Evolutionary conservation across 2,113 vertebrate genomes (phyloP).

Genomic region (Labrus mixtus): DNA sequence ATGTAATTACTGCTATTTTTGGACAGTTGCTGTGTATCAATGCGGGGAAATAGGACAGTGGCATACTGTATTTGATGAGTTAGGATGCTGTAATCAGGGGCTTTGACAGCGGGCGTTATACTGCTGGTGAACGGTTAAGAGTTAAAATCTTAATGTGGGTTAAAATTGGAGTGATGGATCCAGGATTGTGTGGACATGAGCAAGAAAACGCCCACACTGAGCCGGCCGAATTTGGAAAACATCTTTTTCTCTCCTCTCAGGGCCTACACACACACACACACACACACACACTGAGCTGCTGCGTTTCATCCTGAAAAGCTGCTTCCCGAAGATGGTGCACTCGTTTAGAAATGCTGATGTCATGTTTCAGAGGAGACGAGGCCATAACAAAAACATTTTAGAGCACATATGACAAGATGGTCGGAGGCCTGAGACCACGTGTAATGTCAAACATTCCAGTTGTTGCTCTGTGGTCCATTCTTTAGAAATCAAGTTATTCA

Average conservation of each 20-base stretch:
- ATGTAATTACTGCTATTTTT: not conserved
- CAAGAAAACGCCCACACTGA: constrained; percentile 28
- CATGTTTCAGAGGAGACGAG: not conserved
- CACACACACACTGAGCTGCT: not conserved
- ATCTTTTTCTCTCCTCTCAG: constrained; percentile 7
- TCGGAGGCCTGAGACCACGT: not conserved
- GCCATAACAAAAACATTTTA: not conserved
- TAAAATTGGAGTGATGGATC: constrained; percentile 28
- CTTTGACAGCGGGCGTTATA: too few species aligned
- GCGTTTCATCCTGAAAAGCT: not conserved
- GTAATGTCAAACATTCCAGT: too few species aligned
- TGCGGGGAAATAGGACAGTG: not conserved
- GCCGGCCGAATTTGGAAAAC: constrained; percentile 13
- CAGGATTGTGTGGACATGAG: constrained; percentile 14
- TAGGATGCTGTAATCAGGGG: not conserved
- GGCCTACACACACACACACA: not conserved
- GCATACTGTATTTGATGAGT: not conserved
- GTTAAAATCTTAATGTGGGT: constrained; percentile 1
- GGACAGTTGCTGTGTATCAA: not conserved
- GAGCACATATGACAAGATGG: not conserved
- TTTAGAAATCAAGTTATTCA: too few species aligned
- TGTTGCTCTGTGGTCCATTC: too few species aligned
- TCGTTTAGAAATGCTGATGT: not conserved
- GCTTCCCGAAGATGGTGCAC: not conserved
- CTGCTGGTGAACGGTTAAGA: not conserved